A percentile compares a stretch with the other conserved stretches of the same genome.
Evolutionary conservation across 2,888 invertebrate genomes (phyloP).

Genomic region (Silvanus unidentatus): DNA sequence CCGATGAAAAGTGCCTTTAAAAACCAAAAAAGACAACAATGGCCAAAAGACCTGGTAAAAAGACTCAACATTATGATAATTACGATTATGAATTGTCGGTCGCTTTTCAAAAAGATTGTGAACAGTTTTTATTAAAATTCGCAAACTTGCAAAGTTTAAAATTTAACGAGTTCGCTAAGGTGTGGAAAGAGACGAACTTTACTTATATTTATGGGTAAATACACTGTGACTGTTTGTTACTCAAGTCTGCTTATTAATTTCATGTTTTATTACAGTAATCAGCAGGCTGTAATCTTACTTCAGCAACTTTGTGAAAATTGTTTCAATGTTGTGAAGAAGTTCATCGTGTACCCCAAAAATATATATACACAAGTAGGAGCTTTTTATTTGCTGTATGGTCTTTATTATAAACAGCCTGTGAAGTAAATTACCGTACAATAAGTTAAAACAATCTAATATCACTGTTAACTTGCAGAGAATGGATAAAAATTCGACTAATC

Average conservation of each 20-base stretch:
- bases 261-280: slow-evolving; percentile 25
- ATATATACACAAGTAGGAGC: slow-evolving; percentile 33
- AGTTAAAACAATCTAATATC: background rate
- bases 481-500: slow-evolving; percentile 35
- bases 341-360: slow-evolving; percentile 25
- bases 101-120: slow-evolving; percentile 33
- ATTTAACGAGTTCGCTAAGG: slow-evolving; percentile 27
- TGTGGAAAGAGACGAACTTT: slow-evolving; percentile 32
- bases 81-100: slow-evolving; percentile 23
- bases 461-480: slow-evolving; percentile 18
- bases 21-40: too few relatives aligned
- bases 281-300: slow-evolving; percentile 23
- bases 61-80: slow-evolving; percentile 3
- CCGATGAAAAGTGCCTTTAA: too few relatives aligned
- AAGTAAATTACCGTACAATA: slow-evolving; percentile 28
- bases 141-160: slow-evolving; percentile 23
- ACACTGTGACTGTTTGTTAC: background rate
- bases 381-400: slow-evolving; percentile 35
- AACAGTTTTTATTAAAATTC: slow-evolving; percentile 30
- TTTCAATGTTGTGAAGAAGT: slow-evolving; percentile 31
- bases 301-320: slow-evolving; percentile 28
- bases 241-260: background rate
- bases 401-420: slow-evolving; percentile 39
- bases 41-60: too few relatives aligned
- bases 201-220: slow-evolving; percentile 32